Evolutionary conservation across 2,888 invertebrate genomes (phyloP).

Genomic region (Cataglyphis altisquamis): DNA sequence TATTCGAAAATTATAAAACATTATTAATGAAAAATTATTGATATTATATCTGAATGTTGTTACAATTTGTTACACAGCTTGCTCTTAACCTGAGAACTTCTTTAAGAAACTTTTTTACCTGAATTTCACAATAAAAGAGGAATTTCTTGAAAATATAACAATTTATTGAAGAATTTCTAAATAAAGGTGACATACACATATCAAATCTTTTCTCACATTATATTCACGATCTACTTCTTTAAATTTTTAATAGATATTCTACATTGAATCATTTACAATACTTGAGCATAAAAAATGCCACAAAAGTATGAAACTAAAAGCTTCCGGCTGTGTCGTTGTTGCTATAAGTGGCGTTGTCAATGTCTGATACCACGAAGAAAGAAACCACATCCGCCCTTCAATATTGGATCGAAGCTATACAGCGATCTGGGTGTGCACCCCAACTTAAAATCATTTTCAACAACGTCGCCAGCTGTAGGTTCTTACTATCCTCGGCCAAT

Average conservation of each 20-base stretch:
- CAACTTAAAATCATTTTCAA: constrained; percentile 12
- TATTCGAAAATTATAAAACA: neutral
- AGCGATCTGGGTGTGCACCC: constrained; percentile 68
- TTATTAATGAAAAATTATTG: neutral
- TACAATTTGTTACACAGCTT: neutral
- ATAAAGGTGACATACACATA: neutral
- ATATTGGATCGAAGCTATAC: constrained; percentile 25
- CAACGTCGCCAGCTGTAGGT: constrained; percentile 61
- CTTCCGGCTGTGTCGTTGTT: constrained; percentile 65
- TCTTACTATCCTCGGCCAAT: constrained; percentile 57
- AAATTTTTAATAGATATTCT: neutral
- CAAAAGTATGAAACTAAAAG: constrained; percentile 23
- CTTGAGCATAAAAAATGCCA: constrained; percentile 40
- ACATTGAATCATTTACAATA: neutral
- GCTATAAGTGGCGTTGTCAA: constrained; percentile 64
- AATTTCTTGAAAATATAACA: neutral
- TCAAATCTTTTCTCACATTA: neutral
- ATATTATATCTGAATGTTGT: constrained; percentile 21
- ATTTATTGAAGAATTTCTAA: neutral
- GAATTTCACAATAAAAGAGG: neutral
- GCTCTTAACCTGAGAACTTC: neutral
- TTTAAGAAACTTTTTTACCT: neutral
- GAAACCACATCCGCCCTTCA: constrained; percentile 67
- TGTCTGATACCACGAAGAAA: constrained; percentile 56
- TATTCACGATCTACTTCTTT: neutral